Conservation (phyloP, 2,113 vertebrate genomes). For the Oenanthe oenanthe region DNA sequence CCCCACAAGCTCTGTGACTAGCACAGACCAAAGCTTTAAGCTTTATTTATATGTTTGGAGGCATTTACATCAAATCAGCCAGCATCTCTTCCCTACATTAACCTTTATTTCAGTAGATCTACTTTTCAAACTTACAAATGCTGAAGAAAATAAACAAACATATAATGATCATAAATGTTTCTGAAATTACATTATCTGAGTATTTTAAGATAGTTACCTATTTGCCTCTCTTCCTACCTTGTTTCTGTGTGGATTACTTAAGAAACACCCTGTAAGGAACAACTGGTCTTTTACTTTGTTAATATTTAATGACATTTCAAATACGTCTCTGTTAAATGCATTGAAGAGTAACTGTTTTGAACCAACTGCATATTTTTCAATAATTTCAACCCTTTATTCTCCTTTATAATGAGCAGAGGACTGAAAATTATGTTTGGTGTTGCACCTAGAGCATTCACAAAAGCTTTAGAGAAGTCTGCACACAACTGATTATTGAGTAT, state of each 20-base stretch:
- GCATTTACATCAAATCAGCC: neutral
- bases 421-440: neutral
- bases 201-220: neutral
- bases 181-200: neutral
- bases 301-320: conserved; percentile 6
- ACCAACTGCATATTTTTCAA: neutral
- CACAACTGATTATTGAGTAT: conserved; percentile 19
- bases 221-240: neutral
- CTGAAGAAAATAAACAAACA: neutral
- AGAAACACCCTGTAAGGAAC: neutral
- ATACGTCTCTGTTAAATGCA: neutral
- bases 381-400: neutral
- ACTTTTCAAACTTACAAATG: neutral
- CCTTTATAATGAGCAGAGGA: neutral
- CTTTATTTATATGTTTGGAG: neutral
- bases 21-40: neutral
- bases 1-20: neutral
- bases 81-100: neutral
- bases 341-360: neutral
- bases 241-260: neutral
- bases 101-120: neutral
- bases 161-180: neutral
- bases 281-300: neutral
- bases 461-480: conserved; percentile 1
- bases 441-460: neutral